phyloP scores from a whole-genome alignment of 2,113 vertebrate genomes.

The Tringa solitaria region DNA sequence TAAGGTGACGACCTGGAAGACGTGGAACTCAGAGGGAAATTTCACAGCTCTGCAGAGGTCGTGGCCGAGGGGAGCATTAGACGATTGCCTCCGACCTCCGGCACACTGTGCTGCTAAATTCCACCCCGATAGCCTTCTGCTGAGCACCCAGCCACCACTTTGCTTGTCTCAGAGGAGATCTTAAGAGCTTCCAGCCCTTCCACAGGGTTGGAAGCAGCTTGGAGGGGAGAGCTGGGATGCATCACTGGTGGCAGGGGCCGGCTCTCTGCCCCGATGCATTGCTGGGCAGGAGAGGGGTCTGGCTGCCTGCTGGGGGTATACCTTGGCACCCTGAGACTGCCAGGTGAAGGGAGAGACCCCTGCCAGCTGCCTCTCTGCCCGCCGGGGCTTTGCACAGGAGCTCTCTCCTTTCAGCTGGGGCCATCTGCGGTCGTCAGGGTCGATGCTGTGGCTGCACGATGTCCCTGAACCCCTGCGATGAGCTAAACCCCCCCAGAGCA shows the following conservation, averaged over 20 bases:
- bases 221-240: background rate
- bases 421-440: fast-evolving
- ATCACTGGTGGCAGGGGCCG: background rate
- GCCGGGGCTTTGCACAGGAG: background rate
- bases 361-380: background rate
- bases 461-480: background rate
- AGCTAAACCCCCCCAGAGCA: background rate
- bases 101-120: background rate
- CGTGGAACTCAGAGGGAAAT: background rate
- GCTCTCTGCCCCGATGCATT: fast-evolving
- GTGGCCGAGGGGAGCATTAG: background rate
- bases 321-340: fast-evolving
- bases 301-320: background rate
- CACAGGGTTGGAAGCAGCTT: background rate
- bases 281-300: background rate
- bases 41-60: background rate
- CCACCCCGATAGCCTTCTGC: background rate
- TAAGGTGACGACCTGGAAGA: background rate
- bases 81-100: background rate
- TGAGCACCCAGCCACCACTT: background rate
- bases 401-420: background rate
- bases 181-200: background rate
- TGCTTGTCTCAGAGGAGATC: background rate
- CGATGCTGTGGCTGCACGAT: background rate
- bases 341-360: background rate